These are phyloP conservation scores for Thumatha senex DNA, from an alignment of 2,888 invertebrate genomes.

Conservation along the genomic window DNA sequence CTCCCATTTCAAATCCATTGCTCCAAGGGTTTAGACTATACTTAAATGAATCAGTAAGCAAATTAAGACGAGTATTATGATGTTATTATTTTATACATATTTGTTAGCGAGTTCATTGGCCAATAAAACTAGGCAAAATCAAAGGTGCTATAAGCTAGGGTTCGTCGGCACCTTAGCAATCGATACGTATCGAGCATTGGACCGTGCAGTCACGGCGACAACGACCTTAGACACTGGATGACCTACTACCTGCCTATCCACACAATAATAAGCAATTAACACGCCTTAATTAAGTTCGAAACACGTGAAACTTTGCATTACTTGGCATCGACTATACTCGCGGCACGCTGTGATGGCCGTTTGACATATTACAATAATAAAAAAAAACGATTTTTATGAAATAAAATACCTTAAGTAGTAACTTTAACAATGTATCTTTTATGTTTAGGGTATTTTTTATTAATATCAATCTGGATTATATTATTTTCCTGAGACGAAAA, in stretches of 20 bases:
- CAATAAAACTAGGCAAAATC: conserved; percentile 7
- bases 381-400: no score
- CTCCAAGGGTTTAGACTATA: no score
- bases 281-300: conserved; percentile 19
- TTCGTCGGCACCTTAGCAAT: conserved; percentile 62
- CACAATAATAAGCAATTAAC: conserved; percentile 21
- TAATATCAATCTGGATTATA: no score
- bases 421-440: no score
- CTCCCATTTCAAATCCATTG: no score
- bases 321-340: neutral
- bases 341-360: no score
- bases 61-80: no score
- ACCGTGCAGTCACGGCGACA: conserved; percentile 45
- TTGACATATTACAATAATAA: no score
- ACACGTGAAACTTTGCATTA: conserved; percentile 10
- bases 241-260: conserved; percentile 34
- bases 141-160: conserved; percentile 20
- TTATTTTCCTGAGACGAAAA: no score
- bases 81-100: no score
- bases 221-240: conserved; percentile 50
- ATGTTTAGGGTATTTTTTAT: no score
- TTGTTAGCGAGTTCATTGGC: neutral
- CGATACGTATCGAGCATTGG: conserved; percentile 59
- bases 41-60: no score
- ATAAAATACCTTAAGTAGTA: neutral